Conservation (phyloP, 2,888 invertebrate genomes). For the Endotricha flammealis region DNA sequence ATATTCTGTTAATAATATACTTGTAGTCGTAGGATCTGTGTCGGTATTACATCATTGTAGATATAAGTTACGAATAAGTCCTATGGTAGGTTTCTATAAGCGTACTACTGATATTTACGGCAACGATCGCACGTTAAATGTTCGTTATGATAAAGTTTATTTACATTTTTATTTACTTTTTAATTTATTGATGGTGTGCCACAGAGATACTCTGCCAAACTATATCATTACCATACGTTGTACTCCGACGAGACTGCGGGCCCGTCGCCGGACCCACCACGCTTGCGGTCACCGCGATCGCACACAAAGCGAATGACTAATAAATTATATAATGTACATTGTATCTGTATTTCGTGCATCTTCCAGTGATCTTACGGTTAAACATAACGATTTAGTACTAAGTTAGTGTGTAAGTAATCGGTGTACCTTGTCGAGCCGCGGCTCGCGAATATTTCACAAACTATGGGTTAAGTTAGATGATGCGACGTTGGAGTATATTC, state of each 20-base stretch:
- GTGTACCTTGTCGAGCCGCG: slow-evolving; percentile 62
- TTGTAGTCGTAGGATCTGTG: slow-evolving; percentile 67
- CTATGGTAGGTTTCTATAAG: slow-evolving; percentile 65
- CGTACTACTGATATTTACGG: slow-evolving; percentile 72
- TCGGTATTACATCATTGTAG: slow-evolving; percentile 73
- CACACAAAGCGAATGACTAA: slow-evolving; percentile 45
- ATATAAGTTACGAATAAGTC: slow-evolving; percentile 61
- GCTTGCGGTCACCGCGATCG: slow-evolving; percentile 33
- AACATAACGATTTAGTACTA: slow-evolving; percentile 62
- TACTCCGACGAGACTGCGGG: slow-evolving; percentile 31
- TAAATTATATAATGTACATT: slow-evolving; percentile 46
- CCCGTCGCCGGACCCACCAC: slow-evolving; percentile 32
- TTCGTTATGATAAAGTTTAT: slow-evolving; percentile 74
- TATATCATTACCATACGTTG: slow-evolving; percentile 73
- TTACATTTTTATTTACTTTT: slow-evolving; percentile 76
- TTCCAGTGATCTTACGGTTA: slow-evolving; percentile 73
- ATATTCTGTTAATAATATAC: slow-evolving; percentile 78
- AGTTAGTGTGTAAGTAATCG: slow-evolving; percentile 60
- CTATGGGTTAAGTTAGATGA: slow-evolving; percentile 59
- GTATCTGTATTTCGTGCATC: slow-evolving; percentile 64
- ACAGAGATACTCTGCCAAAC: slow-evolving; percentile 79
- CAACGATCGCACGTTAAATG: slow-evolving; percentile 75
- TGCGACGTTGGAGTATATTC: slow-evolving; percentile 51
- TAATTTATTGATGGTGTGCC: slow-evolving; percentile 78
- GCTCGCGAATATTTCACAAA: slow-evolving; percentile 70